Evolutionary conservation across 2,888 invertebrate genomes (phyloP).

Genomic region (Onthophagus sagittarius): DNA sequence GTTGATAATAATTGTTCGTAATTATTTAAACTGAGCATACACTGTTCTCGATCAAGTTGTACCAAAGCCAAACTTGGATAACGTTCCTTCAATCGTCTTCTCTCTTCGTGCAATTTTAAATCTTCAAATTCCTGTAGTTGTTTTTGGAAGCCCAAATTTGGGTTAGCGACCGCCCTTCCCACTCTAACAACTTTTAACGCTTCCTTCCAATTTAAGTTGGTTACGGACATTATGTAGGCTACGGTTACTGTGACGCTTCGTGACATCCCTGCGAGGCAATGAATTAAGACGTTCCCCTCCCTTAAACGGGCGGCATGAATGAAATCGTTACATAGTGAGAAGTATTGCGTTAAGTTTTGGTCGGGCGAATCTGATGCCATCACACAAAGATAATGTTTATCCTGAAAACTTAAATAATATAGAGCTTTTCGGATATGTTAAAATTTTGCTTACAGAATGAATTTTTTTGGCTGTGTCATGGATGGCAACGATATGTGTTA

Average conservation of each 20-base stretch:
- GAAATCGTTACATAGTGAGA: constrained; percentile 92
- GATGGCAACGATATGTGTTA: constrained; percentile 93
- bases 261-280: constrained; percentile 95
- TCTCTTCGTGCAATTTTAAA: constrained; percentile 74
- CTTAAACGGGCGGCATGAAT: constrained; percentile 88
- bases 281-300: constrained; percentile 89
- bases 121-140: constrained; percentile 90
- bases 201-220: constrained; percentile 86
- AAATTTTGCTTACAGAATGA: constrained; percentile 65
- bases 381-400: constrained; percentile 93
- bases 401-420: constrained; percentile 57
- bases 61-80: constrained; percentile 75
- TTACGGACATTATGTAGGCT: constrained; percentile 95
- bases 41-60: constrained; percentile 71
- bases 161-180: constrained; percentile 89
- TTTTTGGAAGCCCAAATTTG: constrained; percentile 92
- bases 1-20: constrained; percentile 79
- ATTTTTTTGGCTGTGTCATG: constrained; percentile 90
- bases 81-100: constrained; percentile 76
- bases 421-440: constrained; percentile 2
- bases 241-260: constrained; percentile 94
- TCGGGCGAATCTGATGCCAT: constrained; percentile 94
- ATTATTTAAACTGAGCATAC: constrained; percentile 72
- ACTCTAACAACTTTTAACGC: constrained; percentile 89
- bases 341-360: constrained; percentile 91